A percentile compares a stretch with the other conserved stretches of the same genome.
Conservation (phyloP, 2,113 vertebrate species). For the Paramormyrops kingsleyae region DNA sequence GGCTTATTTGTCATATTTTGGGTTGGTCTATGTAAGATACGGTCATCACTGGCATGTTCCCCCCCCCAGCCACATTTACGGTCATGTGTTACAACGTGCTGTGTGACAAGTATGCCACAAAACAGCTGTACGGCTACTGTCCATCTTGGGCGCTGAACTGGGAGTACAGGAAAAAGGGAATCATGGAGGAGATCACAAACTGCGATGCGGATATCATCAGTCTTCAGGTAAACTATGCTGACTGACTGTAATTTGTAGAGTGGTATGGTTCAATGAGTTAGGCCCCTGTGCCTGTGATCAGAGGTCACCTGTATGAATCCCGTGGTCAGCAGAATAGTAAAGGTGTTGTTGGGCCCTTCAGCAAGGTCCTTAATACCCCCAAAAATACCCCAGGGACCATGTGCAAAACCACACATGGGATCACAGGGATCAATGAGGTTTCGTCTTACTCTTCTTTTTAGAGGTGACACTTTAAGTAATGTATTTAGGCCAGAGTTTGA, state of each 20-base stretch:
- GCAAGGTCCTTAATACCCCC: neutral
- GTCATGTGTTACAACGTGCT: conserved; percentile 99
- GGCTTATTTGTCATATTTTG: neutral
- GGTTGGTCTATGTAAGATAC: neutral
- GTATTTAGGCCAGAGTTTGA: neutral
- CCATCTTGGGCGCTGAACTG: conserved; percentile 96
- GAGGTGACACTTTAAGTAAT: neutral
- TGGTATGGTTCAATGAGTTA: neutral
- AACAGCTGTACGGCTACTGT: conserved; percentile 98
- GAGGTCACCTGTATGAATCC: neutral
- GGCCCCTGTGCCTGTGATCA: neutral
- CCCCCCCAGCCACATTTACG: conserved; percentile 80
- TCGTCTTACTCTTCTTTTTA: neutral
- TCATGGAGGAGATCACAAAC: conserved; percentile 97
- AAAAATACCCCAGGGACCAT: neutral
- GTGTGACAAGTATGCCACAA: conserved; percentile 97
- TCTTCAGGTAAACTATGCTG: conserved; percentile 68
- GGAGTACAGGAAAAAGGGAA: conserved; percentile 98
- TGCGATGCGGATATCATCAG: conserved; percentile 97
- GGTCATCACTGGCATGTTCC: neutral
- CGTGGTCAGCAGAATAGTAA: neutral
- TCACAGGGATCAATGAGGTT: neutral
- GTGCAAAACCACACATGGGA: neutral
- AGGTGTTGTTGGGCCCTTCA: neutral
- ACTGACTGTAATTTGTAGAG: neutral